Conservation (phyloP, 2,113 vertebrate genomes). For the Rhinopomastus cyanomelas region DNA sequence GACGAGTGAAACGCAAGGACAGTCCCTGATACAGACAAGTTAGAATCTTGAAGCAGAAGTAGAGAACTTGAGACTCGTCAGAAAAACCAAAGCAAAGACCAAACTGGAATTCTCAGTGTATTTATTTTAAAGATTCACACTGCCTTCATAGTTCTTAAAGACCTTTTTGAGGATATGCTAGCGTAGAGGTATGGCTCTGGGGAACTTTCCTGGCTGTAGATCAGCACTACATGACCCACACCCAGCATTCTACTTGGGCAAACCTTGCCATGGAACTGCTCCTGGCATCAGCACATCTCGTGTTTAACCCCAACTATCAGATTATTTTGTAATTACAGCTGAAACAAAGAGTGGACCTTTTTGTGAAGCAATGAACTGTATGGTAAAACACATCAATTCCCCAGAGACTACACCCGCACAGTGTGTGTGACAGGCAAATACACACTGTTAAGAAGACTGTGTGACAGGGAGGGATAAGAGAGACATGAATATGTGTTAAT, state of each 20-base stretch:
- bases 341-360: background rate
- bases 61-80: background rate
- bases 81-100: background rate
- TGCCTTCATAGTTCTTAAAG: background rate
- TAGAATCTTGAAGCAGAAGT: background rate
- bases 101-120: background rate
- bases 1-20: background rate
- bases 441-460: background rate
- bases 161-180: background rate
- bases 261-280: background rate
- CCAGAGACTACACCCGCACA: background rate
- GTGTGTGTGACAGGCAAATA: background rate
- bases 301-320: background rate
- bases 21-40: background rate
- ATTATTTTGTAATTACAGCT: background rate
- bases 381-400: background rate
- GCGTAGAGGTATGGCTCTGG: background rate
- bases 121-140: background rate
- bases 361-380: background rate
- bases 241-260: background rate
- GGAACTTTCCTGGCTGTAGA: background rate
- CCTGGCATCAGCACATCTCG: background rate
- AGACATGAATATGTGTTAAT: too few species aligned
- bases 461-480: background rate
- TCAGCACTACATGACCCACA: background rate